phyloP scores from a whole-genome alignment of 2,113 vertebrate genomes.

The Xiphophorus couchianus region DNA sequence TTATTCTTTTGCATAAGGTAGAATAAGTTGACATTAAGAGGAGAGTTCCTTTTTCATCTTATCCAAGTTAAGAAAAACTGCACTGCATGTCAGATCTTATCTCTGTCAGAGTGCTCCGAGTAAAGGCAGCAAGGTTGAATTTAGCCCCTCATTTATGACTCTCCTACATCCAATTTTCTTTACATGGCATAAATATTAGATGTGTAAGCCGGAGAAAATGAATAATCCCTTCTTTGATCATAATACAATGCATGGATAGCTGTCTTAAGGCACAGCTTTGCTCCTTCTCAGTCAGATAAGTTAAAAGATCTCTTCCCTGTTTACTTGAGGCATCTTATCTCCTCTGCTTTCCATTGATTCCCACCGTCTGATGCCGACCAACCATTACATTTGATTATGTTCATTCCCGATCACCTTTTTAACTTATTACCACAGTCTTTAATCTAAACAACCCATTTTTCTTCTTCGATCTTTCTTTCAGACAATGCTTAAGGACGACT shows the following conservation, averaged over 20 bases:
- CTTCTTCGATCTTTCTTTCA: conserved; percentile 67
- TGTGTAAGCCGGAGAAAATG: conserved; percentile 35
- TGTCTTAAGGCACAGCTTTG: conserved; percentile 24
- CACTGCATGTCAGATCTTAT: conserved; percentile 32
- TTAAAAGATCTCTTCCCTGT: conserved; percentile 17
- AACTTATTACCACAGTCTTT: conserved; percentile 13
- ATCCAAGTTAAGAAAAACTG: conserved; percentile 9
- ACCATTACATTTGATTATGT: conserved; percentile 13
- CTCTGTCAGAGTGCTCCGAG: conserved; percentile 30
- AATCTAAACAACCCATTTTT: conserved; percentile 25
- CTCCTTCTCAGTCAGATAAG: conserved; percentile 33
- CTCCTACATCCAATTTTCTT: conserved; percentile 38
- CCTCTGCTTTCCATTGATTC: conserved; percentile 22
- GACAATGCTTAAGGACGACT: conserved; percentile 99
- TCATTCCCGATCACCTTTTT: conserved; percentile 35
- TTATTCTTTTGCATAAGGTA: conserved; percentile 19
- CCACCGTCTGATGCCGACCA: conserved; percentile 4
- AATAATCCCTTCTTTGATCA: conserved; percentile 60
- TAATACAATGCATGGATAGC: conserved; percentile 34
- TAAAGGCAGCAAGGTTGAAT: conserved; percentile 53
- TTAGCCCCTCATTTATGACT: conserved; percentile 15
- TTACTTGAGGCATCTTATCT: conserved; percentile 7
- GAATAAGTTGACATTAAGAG: not conserved
- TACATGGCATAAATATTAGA: conserved; percentile 50
- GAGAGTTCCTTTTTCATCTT: conserved; percentile 19